Base-by-base conservation (phyloP, 2,888 invertebrate genomes). In the Apamea sordens region DNA sequence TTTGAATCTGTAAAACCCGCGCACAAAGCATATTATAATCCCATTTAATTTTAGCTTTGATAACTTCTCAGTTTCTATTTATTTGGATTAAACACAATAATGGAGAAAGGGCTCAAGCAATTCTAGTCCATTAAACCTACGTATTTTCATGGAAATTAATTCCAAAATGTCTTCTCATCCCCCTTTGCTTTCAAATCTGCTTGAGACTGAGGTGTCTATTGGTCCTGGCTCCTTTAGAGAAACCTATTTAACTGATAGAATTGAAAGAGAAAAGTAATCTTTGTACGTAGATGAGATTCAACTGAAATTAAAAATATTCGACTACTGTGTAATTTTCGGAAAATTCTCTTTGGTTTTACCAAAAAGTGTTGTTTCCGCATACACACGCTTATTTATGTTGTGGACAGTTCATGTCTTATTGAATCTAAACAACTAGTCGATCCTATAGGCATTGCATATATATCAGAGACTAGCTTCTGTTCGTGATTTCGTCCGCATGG, bases 141-240 rank as follows among this genome's bases (percentile, higher is more conserved):
- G 80, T 80, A 88, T 88, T 88, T 87, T 88, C 83, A 89, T 88
- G 84, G 88, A 88, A 89, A 89, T 86, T 44, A 80, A 86, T 85
- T 84, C 84, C 50, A 71, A 82, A 82, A 76, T 81, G 82, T 83
- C 65, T 59, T 61, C 73, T 82, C 84, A 71, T 69, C 64, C 84
- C 71, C 73, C 76, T 83, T 79, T 67, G 82, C 82, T 83, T 84
- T 86, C 79, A 83, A 83, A 84, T 80, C 63, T 79, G 59, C 76
- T 83, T 76, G 56, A 76, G 65, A 72, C 77, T 74, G 50, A 79
- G 83, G 73, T 82, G 76, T 69, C 70, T 80, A 72, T 86, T 82
- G 73, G 77, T 64, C 76, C 47, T 70, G 65, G 73, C 47, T 76
- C 64, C 68, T 77, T 77, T 61, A 63, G 50, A 56, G 53, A 77